These are phyloP conservation scores for Ageneiosus marmoratus DNA, from an alignment of 2,113 vertebrate species.

Conservation along the genomic window DNA sequence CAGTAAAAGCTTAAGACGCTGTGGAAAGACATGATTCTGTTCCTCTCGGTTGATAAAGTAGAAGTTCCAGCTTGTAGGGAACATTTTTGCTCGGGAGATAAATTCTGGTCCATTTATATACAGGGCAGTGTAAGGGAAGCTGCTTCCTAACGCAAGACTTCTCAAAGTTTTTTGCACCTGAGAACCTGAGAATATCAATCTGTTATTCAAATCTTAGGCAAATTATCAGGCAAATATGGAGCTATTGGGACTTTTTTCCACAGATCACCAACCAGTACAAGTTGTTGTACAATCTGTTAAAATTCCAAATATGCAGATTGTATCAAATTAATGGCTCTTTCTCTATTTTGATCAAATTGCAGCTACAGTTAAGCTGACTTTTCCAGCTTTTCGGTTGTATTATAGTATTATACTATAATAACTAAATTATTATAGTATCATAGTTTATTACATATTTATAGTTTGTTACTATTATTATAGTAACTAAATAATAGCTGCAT, in stretches of 20 bases:
- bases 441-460: too few relatives aligned
- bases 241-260: not conserved
- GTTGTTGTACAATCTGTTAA: too few relatives aligned
- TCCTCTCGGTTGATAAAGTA: not conserved
- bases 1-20: not conserved
- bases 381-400: too few relatives aligned
- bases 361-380: too few relatives aligned
- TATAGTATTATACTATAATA: too few relatives aligned
- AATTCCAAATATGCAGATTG: not conserved
- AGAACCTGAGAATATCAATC: not conserved
- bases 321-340: too few relatives aligned
- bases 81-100: not conserved
- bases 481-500: too few relatives aligned
- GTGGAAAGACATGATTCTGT: not conserved
- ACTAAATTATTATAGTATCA: too few relatives aligned
- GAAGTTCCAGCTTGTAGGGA: not conserved
- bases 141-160: not conserved
- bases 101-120: not conserved
- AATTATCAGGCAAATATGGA: not conserved
- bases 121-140: not conserved
- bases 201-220: not conserved
- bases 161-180: not conserved
- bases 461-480: too few relatives aligned
- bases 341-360: too few relatives aligned
- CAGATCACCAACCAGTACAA: not conserved